phyloP scores from a whole-genome alignment of 2,797 vertebrate genomes.

The Leptoclinus maculatus region DNA sequence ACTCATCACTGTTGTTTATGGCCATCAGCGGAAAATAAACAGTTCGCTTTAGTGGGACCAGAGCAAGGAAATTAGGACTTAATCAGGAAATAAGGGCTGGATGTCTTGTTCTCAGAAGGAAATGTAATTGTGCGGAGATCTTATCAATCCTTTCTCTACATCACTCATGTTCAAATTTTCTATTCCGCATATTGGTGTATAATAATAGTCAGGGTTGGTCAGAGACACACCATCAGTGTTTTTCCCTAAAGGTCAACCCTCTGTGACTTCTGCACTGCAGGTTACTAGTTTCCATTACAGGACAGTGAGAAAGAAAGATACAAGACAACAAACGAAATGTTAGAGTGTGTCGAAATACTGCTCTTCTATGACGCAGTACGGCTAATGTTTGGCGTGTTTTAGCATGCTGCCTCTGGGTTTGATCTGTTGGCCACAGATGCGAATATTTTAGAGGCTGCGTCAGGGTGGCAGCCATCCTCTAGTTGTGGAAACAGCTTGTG shows the following conservation, averaged over 20 bases:
- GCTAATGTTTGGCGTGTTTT: constrained; percentile 56
- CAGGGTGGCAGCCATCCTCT: constrained; percentile 20
- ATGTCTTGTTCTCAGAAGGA: constrained; percentile 9
- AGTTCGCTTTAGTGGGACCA: not conserved
- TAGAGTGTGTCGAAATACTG: constrained; percentile 14
- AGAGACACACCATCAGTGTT: not conserved
- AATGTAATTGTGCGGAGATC: not conserved
- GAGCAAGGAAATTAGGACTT: constrained; percentile 23
- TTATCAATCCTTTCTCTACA: not conserved
- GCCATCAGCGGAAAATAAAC: constrained; percentile 38
- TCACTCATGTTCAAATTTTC: not conserved
- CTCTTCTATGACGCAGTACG: not conserved
- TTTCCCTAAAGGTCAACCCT: not conserved
- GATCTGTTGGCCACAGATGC: constrained; percentile 5
- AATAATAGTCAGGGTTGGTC: not conserved
- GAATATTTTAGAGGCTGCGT: constrained; percentile 65
- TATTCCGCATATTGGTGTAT: not conserved
- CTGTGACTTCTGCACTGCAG: not conserved
- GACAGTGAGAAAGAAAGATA: not conserved
- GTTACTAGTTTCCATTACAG: constrained; percentile 1
- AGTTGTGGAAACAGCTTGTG: not conserved
- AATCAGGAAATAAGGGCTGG: constrained; percentile 42
- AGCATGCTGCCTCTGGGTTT: constrained; percentile 45
- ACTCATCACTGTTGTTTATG: not conserved
- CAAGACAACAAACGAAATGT: not conserved